Conservation (phyloP, 2,797 vertebrate species). For the Fundulus diaphanus region DNA sequence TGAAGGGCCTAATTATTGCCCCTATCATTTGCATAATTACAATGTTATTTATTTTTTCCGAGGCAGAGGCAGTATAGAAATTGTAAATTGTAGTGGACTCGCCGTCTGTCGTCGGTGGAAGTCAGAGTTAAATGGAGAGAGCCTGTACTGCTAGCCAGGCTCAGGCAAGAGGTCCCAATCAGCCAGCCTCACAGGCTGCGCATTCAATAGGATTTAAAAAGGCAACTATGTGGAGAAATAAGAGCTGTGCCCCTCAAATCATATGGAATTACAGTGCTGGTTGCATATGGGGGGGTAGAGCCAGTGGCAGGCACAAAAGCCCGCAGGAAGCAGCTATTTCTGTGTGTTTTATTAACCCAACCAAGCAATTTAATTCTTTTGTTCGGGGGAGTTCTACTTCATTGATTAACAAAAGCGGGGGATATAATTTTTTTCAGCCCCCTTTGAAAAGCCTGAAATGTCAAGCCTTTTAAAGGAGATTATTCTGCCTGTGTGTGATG, state of each 20-base stretch:
- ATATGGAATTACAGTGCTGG: constrained; percentile 99
- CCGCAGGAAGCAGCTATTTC: constrained; percentile 99
- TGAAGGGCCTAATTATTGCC: constrained; percentile 84
- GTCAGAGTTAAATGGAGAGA: constrained; percentile 95
- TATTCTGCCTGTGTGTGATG: constrained; percentile 99
- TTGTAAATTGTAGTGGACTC: constrained; percentile 84
- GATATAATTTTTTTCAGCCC: constrained; percentile 99
- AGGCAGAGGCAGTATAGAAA: constrained; percentile 81
- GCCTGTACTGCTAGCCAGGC: constrained; percentile 87
- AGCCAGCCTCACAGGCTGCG: constrained; percentile 83
- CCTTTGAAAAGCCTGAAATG: constrained; percentile 99
- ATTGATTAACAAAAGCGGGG: constrained; percentile 99
- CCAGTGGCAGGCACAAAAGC: constrained; percentile 96
- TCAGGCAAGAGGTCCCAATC: constrained; percentile 75
- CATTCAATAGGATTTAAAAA: constrained; percentile 99
- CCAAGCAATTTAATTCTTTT: constrained; percentile 99
- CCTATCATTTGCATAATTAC: constrained; percentile 87
- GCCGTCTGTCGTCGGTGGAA: constrained; percentile 79
- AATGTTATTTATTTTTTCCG: constrained; percentile 77
- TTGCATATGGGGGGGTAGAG: constrained; percentile 89
- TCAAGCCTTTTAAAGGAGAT: constrained; percentile 99
- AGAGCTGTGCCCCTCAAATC: constrained; percentile 99
- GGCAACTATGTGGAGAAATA: constrained; percentile 99
- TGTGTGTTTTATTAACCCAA: constrained; percentile 99
- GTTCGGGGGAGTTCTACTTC: constrained; percentile 99